These are phyloP conservation scores for Mesoclemmys tuberculata DNA, from an alignment of 2,113 vertebrate species.

Conservation along the genomic window DNA sequence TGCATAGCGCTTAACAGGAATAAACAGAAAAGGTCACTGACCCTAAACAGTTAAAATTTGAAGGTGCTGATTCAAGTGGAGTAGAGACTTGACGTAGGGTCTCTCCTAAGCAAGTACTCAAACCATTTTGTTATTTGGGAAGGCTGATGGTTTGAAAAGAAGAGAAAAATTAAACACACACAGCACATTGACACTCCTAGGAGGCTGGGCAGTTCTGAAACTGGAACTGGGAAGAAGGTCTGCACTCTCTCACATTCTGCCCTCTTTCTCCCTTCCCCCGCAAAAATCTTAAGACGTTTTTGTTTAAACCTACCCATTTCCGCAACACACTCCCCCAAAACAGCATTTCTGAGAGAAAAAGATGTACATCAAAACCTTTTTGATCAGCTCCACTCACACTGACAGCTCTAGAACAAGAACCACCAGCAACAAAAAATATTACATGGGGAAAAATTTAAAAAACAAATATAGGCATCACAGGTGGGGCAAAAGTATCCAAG, in stretches of 20 bases:
- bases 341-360: background rate
- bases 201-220: constrained; percentile 14
- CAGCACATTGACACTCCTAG: background rate
- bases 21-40: background rate
- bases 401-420: background rate
- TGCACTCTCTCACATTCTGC: background rate
- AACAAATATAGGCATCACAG: background rate
- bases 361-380: background rate
- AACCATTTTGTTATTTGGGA: background rate
- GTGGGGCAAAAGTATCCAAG: background rate
- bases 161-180: background rate
- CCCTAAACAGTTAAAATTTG: background rate
- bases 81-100: background rate
- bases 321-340: background rate
- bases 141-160: constrained; percentile 17
- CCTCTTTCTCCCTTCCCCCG: background rate
- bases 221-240: background rate
- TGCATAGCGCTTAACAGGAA: background rate
- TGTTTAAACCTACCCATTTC: background rate
- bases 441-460: background rate
- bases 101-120: background rate
- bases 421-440: background rate
- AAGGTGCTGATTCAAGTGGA: background rate
- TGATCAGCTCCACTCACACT: background rate
- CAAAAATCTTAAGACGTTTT: background rate